Evolutionary conservation across 2,888 invertebrate species (phyloP).

Genomic region (Agrypnus murinus): DNA sequence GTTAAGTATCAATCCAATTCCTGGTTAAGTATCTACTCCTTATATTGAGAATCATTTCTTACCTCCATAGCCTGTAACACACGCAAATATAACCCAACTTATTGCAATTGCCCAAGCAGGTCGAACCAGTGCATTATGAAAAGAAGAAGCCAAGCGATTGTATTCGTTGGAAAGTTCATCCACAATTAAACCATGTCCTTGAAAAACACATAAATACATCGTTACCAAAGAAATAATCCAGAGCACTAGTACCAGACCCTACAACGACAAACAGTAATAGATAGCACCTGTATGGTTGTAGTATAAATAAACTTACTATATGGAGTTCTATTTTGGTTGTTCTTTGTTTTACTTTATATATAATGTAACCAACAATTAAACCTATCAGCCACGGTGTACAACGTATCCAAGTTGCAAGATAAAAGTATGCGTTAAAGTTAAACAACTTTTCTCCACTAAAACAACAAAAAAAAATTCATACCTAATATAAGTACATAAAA

Average conservation of each 20-base stretch:
- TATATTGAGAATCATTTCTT: too few relatives aligned
- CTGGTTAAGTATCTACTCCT: too few relatives aligned
- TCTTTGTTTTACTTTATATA: slow-evolving; percentile 52
- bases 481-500: too few relatives aligned
- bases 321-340: not conserved
- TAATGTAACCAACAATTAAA: slow-evolving; percentile 59
- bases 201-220: slow-evolving; percentile 58
- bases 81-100: slow-evolving; percentile 72
- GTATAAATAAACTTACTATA: too few relatives aligned
- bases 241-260: not conserved
- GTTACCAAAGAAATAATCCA: slow-evolving; percentile 12
- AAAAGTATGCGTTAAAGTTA: slow-evolving; percentile 52
- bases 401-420: slow-evolving; percentile 61
- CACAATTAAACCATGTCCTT: slow-evolving; percentile 59
- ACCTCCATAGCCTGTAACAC: slow-evolving; percentile 73
- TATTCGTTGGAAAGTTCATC: slow-evolving; percentile 45
- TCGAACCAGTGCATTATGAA: slow-evolving; percentile 68
- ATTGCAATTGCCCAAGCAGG: slow-evolving; percentile 71
- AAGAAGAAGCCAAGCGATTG: slow-evolving; percentile 57
- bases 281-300: not conserved
- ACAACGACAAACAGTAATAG: not conserved
- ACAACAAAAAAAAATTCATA: too few relatives aligned
- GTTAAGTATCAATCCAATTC: too few relatives aligned
- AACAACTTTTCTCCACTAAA: too few relatives aligned
- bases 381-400: slow-evolving; percentile 64